A percentile compares a stretch with the other conserved stretches of the same genome.
These are phyloP conservation scores for Cyprinodon tularosa DNA, from an alignment of 2,113 vertebrate genomes.

Conservation along the genomic window DNA sequence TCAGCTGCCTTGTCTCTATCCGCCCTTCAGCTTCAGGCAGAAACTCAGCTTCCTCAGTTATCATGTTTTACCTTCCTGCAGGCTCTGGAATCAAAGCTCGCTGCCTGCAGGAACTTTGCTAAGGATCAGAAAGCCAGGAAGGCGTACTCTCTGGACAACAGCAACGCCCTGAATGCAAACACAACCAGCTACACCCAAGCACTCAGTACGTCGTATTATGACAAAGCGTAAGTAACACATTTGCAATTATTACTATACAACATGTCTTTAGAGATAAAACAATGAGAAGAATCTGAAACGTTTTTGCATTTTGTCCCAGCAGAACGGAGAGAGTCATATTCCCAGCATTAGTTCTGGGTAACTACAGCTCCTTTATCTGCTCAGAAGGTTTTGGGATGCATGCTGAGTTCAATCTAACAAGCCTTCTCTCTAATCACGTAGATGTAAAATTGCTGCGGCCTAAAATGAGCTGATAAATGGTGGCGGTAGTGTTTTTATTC, in stretches of 20 bases:
- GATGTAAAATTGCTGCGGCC: constrained; percentile 49
- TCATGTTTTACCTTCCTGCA: constrained; percentile 46
- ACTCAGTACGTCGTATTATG: constrained; percentile 89
- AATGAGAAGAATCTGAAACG: constrained; percentile 30
- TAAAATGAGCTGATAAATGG: constrained; percentile 20
- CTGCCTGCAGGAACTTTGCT: constrained; percentile 94
- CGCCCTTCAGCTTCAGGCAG: not conserved
- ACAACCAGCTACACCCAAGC: constrained; percentile 85
- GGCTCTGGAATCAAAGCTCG: constrained; percentile 97
- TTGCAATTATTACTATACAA: not conserved
- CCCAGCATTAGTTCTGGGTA: constrained; percentile 91
- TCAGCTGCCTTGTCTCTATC: not conserved
- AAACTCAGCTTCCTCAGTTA: not conserved
- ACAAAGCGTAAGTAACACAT: constrained; percentile 88
- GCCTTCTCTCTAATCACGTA: constrained; percentile 9
- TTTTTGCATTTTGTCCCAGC: constrained; percentile 73
- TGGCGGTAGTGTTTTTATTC: constrained; percentile 27
- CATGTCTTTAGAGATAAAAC: not conserved
- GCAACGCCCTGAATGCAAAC: constrained; percentile 82
- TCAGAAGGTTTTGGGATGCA: constrained; percentile 49
- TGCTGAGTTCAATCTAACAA: constrained; percentile 65
- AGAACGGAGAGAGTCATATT: constrained; percentile 92
- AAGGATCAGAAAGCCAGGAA: constrained; percentile 95
- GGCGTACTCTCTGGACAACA: constrained; percentile 85
- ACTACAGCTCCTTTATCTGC: constrained; percentile 46